A percentile compares a stretch with the other conserved stretches of the same genome.
phyloP scores from a whole-genome alignment of 1,140 invertebrate species.

The Pseudobourletiella spinata region DNA sequence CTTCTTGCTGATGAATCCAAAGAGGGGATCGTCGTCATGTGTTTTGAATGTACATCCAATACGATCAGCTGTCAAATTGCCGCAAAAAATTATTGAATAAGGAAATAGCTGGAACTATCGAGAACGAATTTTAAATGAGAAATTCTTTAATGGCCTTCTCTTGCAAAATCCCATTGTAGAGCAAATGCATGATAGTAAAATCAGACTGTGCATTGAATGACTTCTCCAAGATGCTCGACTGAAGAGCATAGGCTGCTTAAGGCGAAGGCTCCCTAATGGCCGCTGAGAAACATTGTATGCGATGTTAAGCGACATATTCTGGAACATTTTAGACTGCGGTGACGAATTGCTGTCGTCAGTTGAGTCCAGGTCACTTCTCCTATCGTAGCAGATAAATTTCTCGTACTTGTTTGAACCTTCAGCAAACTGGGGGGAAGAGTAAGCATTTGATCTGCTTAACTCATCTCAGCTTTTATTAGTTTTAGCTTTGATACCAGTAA shows the following conservation, averaged over 20 bases:
- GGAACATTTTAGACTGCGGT: constrained; percentile 44
- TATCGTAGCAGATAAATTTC: constrained; percentile 77
- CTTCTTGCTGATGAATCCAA: constrained; percentile 42
- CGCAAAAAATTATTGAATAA: too few species aligned
- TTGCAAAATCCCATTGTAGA: constrained; percentile 77
- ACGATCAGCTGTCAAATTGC: constrained; percentile 60
- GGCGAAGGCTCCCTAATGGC: constrained; percentile 54
- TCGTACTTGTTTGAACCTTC: constrained; percentile 65
- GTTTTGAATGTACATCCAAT: constrained; percentile 66
- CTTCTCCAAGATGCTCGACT: constrained; percentile 42
- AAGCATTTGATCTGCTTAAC: constrained; percentile 31
- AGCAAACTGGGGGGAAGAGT: constrained; percentile 27
- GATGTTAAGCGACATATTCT: constrained; percentile 73
- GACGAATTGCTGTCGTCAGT: neutral
- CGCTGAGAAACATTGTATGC: constrained; percentile 70
- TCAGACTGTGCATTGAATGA: constrained; percentile 62
- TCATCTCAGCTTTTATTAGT: constrained; percentile 20
- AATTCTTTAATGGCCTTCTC: constrained; percentile 68
- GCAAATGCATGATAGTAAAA: constrained; percentile 72
- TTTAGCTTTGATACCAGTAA: constrained; percentile 31
- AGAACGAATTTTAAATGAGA: too few species aligned
- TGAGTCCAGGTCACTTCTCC: constrained; percentile 55
- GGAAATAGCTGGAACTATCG: too few species aligned
- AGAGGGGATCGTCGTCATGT: constrained; percentile 78
- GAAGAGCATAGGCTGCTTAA: constrained; percentile 22